Conservation (phyloP, 2,797 vertebrate genomes). For the Furcifer pardalis region DNA sequence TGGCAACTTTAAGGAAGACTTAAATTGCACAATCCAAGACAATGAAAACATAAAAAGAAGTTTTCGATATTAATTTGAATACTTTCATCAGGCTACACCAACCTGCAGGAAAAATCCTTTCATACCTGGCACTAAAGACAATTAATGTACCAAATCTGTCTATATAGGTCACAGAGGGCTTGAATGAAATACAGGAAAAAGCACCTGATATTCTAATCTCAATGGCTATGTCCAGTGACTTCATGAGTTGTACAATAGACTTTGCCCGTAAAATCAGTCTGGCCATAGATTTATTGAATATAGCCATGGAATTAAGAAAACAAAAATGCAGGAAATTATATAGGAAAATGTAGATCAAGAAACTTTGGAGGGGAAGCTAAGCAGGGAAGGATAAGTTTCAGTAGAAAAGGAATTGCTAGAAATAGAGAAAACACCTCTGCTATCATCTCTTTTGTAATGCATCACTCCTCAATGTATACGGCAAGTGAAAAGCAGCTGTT, state of each 20-base stretch:
- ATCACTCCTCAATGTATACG: background rate
- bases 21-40: too few species aligned
- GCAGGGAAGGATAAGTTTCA: background rate
- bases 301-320: background rate
- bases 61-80: background rate
- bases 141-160: background rate
- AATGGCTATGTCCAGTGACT: constrained; percentile 8
- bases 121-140: background rate
- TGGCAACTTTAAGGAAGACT: too few species aligned
- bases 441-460: background rate
- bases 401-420: background rate
- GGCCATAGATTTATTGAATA: constrained; percentile 26
- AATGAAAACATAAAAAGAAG: background rate
- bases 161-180: background rate
- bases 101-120: background rate
- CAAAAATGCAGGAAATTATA: background rate
- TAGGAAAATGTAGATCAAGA: background rate
- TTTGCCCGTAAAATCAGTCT: constrained; percentile 32
- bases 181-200: constrained; percentile 16
- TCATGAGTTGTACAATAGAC: constrained; percentile 12
- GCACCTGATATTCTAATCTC: background rate
- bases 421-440: background rate
- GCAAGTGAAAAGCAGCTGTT: background rate
- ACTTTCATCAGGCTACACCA: rapidly evolving
- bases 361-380: background rate